phyloP scores from a whole-genome alignment of 2,113 vertebrate genomes.

The Gallinago paraguaiae region DNA sequence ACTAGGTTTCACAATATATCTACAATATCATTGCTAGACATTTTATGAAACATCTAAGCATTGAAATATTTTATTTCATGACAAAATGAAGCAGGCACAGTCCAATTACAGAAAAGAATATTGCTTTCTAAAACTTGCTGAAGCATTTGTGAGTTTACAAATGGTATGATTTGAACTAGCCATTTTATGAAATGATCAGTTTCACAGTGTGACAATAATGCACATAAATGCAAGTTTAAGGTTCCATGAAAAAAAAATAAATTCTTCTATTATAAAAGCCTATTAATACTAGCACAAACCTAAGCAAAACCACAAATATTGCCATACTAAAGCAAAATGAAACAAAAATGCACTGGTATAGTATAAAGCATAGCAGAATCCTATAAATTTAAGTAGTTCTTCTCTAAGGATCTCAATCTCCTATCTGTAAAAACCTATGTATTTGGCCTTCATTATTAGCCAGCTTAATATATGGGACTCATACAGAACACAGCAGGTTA shows the following conservation, averaged over 20 bases:
- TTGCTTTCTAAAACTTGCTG: not conserved
- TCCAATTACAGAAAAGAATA: not conserved
- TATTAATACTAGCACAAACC: not conserved
- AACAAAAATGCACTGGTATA: not conserved
- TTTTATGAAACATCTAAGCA: not conserved
- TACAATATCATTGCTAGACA: not conserved
- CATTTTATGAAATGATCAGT: not conserved
- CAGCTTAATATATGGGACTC: not conserved
- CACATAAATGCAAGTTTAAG: not conserved
- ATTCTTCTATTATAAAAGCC: not conserved
- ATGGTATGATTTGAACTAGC: not conserved
- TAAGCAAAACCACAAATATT: rapidly evolving
- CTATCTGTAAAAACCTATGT: not conserved
- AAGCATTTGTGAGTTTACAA: not conserved
- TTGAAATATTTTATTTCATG: not conserved
- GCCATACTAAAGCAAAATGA: not conserved
- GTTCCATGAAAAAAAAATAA: not conserved
- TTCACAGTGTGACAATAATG: not conserved
- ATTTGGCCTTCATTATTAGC: not conserved
- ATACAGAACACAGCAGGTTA: not conserved
- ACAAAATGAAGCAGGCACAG: not conserved
- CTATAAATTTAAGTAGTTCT: not conserved
- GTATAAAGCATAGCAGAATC: not conserved
- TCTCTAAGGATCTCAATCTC: not conserved
- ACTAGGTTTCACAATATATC: not conserved